phyloP scores from a whole-genome alignment of 2,797 vertebrate species.

The Holocentrus rufus region DNA sequence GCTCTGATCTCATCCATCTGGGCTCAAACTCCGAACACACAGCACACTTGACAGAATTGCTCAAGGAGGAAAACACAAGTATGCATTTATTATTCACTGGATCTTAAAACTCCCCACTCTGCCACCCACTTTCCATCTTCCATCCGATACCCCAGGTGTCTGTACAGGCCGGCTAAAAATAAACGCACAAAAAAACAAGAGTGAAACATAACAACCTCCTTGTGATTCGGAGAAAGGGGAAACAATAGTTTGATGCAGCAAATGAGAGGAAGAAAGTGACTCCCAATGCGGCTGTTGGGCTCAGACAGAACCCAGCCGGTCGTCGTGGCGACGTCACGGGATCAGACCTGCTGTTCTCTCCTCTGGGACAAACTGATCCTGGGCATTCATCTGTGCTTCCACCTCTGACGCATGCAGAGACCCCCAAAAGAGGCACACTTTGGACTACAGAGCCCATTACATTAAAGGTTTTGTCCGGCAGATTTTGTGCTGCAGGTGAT shows the following conservation, averaged over 20 bases:
- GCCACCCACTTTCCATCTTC: conserved; percentile 59
- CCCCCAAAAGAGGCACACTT: too few species aligned
- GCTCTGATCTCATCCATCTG: conserved; percentile 37
- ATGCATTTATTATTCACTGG: conserved; percentile 22
- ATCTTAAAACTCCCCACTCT: conserved; percentile 22
- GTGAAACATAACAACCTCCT: conserved; percentile 32
- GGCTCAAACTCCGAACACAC: conserved; percentile 33
- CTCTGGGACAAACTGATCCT: conserved; percentile 39
- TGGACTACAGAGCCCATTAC: too few species aligned
- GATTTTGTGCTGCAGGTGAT: too few species aligned
- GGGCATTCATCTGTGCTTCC: conserved; percentile 39
- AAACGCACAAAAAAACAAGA: conserved; percentile 50
- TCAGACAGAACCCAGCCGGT: conserved; percentile 61
- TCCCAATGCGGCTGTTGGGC: conserved; percentile 44
- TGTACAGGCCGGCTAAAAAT: conserved; percentile 57
- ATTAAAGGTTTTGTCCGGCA: too few species aligned
- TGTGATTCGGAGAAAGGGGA: conserved; percentile 37
- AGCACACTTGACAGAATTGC: conserved; percentile 23
- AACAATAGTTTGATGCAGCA: conserved; percentile 8
- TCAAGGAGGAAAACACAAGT: conserved; percentile 20
- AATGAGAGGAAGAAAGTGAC: conserved; percentile 56
- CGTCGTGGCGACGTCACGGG: conserved; percentile 62
- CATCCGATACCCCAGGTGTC: conserved; percentile 49
- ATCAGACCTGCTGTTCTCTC: conserved; percentile 47
- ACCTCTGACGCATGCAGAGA: conserved; percentile 17